phyloP scores from a whole-genome alignment of 2,888 invertebrate genomes.

The Diarsia mendica region DNA sequence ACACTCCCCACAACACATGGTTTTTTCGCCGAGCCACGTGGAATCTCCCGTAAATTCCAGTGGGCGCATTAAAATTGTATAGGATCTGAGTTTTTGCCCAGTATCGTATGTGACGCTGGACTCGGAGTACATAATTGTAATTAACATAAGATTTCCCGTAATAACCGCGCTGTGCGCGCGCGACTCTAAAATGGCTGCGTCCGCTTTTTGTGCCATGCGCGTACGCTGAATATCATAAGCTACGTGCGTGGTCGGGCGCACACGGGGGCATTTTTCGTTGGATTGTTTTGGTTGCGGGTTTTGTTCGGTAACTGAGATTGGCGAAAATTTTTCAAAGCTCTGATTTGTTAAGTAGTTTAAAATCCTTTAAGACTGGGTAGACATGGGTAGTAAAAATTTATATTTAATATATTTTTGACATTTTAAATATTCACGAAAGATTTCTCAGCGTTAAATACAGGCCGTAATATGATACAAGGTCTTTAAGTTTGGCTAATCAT shows the following conservation, averaged over 20 bases:
- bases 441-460: not conserved
- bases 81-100: slow-evolving; percentile 81
- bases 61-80: slow-evolving; percentile 88
- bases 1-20: slow-evolving; percentile 76
- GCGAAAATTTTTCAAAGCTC: fast-evolving
- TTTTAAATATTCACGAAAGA: fast-evolving
- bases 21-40: slow-evolving; percentile 77
- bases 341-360: not conserved
- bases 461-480: fast-evolving
- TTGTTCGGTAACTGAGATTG: not conserved
- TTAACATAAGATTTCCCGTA: slow-evolving; percentile 89
- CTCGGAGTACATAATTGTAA: slow-evolving; percentile 77
- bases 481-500: fast-evolving
- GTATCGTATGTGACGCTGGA: slow-evolving; percentile 77
- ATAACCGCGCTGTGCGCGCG: slow-evolving; percentile 83
- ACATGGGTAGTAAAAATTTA: fast-evolving
- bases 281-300: slow-evolving; percentile 12
- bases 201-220: slow-evolving; percentile 81
- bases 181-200: slow-evolving; percentile 81
- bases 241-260: slow-evolving; percentile 73
- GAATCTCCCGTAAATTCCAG: slow-evolving; percentile 87
- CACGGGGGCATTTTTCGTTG: slow-evolving; percentile 83
- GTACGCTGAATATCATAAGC: slow-evolving; percentile 89
- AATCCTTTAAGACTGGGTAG: too few species aligned
- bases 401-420: fast-evolving